These are phyloP conservation scores for Falco naumanni DNA, from an alignment of 2,797 vertebrate genomes.

Conservation along the genomic window DNA sequence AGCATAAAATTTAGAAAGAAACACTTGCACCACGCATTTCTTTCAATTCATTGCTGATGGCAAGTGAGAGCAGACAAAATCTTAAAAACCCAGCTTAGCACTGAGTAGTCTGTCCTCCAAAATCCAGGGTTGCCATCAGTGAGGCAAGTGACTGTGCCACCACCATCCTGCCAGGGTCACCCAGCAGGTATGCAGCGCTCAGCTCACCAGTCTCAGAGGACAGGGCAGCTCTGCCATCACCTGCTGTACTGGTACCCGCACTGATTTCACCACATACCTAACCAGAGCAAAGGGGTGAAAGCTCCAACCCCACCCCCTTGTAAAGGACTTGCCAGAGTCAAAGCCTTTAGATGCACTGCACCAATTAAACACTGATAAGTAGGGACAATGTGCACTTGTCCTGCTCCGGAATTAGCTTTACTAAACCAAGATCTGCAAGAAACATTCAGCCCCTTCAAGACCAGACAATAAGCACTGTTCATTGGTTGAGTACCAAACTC, in stretches of 20 bases:
- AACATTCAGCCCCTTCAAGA: background rate
- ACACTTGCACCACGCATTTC: background rate
- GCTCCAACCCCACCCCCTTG: rapidly evolving
- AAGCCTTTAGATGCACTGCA: background rate
- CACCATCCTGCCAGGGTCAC: rapidly evolving
- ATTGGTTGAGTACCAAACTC: background rate
- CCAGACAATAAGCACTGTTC: background rate
- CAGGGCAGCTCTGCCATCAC: rapidly evolving
- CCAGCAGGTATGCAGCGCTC: rapidly evolving
- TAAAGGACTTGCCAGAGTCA: background rate
- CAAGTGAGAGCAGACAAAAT: background rate
- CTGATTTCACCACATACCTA: background rate
- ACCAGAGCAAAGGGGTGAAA: rapidly evolving
- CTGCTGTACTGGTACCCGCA: rapidly evolving
- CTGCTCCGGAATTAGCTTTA: background rate
- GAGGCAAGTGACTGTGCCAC: rapidly evolving
- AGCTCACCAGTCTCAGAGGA: no score
- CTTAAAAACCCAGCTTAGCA: background rate
- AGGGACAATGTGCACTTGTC: background rate
- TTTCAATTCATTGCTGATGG: background rate
- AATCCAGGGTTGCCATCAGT: background rate
- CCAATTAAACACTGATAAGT: background rate
- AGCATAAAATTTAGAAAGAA: background rate
- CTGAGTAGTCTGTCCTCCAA: background rate
- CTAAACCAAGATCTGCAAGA: background rate